A percentile compares a stretch with the other conserved stretches of the same genome.
phyloP scores from a whole-genome alignment of 2,113 vertebrate species.

The Pomatorhinus ruficollis region DNA sequence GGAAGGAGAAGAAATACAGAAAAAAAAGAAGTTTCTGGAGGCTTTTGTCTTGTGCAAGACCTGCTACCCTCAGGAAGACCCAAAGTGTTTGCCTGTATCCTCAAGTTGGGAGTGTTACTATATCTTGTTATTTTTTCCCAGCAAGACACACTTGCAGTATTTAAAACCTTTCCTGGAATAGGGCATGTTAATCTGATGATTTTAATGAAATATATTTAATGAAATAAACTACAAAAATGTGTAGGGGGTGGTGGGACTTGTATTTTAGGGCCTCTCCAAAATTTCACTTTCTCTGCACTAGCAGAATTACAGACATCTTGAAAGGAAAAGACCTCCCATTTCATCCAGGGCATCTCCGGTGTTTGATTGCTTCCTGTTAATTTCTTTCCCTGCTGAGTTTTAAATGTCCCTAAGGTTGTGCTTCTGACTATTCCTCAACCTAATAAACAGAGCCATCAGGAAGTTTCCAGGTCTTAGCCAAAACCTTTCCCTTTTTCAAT shows the following conservation, averaged over 20 bases:
- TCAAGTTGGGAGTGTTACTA: not conserved
- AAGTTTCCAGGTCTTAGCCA: not conserved
- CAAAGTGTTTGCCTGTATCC: not conserved
- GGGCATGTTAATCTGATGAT: not conserved
- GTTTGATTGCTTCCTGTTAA: constrained; percentile 27
- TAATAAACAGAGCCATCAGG: not conserved
- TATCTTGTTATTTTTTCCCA: not conserved
- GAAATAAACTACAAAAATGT: not conserved
- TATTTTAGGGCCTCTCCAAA: not conserved
- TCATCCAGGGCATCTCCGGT: constrained; percentile 3
- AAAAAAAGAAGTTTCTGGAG: not conserved
- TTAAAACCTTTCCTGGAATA: not conserved
- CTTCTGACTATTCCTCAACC: not conserved
- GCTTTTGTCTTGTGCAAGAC: not conserved
- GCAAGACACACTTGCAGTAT: not conserved
- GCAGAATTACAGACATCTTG: not conserved
- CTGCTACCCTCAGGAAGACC: not conserved
- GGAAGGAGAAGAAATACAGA: not conserved
- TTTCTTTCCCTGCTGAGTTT: constrained; percentile 4
- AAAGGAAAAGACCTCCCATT: not conserved
- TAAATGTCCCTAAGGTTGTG: not conserved
- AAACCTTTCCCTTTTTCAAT: not conserved
- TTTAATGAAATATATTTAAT: not conserved
- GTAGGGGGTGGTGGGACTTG: not conserved
- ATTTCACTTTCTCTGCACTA: not conserved